Percentiles rank a stretch among this genome's conserved stretches.
phyloP scores from a whole-genome alignment of 2,113 vertebrate species.

The Elgaria multicarinata region DNA sequence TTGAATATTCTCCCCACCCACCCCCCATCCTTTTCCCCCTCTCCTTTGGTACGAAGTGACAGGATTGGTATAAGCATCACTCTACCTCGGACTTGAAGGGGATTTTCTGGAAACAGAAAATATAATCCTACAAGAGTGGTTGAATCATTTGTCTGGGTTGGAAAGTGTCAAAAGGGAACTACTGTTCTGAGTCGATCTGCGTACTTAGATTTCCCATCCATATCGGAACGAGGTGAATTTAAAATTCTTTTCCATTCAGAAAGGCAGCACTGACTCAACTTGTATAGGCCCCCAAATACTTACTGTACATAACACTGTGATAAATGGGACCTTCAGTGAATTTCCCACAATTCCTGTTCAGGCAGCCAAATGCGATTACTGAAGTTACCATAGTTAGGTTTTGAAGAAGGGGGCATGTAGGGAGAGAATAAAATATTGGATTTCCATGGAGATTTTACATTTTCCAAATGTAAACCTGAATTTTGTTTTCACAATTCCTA shows the following conservation, averaged over 20 bases:
- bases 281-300: neutral
- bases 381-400: neutral
- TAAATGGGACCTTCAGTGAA: neutral
- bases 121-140: constrained; percentile 2
- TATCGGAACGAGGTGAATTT: neutral
- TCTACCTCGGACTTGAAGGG: constrained; percentile 22
- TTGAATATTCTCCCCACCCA: neutral
- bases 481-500: neutral
- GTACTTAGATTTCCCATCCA: too few species aligned
- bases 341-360: neutral
- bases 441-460: neutral
- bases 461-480: neutral
- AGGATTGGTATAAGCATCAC: neutral
- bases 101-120: constrained; percentile 59
- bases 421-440: neutral
- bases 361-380: neutral
- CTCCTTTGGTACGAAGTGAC: constrained; percentile 35
- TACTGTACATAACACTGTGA: neutral
- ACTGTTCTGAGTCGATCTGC: neutral
- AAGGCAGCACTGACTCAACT: neutral
- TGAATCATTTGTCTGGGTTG: constrained; percentile 37
- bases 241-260: neutral
- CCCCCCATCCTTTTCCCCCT: constrained; percentile 21
- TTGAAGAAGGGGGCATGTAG: neutral
- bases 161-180: neutral